phyloP scores from a whole-genome alignment of 2,113 vertebrate genomes.

The Corvus hawaiiensis region DNA sequence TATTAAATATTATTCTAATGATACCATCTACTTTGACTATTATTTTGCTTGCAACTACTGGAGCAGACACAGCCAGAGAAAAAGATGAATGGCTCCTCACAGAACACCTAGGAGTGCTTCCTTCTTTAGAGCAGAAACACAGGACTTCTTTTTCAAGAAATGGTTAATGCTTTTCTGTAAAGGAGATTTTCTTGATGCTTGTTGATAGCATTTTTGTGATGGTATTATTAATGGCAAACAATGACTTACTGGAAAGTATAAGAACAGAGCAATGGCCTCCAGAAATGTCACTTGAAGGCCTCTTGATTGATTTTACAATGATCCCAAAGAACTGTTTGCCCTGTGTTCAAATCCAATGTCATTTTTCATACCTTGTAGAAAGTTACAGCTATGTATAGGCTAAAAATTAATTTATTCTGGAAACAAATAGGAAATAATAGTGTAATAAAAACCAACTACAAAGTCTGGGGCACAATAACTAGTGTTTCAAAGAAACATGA shows the following conservation, averaged over 20 bases:
- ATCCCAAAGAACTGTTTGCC: background rate
- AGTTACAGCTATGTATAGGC: background rate
- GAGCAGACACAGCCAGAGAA: background rate
- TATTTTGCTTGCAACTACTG: background rate
- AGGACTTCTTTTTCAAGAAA: background rate
- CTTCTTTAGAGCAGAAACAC: background rate
- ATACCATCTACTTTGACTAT: background rate
- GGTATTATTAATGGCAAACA: background rate
- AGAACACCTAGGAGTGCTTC: background rate
- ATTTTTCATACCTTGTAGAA: background rate
- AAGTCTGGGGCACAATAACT: background rate
- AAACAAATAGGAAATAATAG: background rate
- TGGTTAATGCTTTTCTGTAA: background rate
- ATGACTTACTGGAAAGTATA: constrained; percentile 12
- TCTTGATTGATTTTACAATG: constrained; percentile 2
- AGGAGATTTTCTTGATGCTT: background rate
- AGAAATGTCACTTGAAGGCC: constrained; percentile 32
- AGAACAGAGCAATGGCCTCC: constrained; percentile 25
- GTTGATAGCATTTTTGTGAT: background rate
- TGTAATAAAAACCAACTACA: background rate
- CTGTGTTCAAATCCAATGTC: background rate
- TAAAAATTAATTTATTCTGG: background rate
- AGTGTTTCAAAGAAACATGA: background rate
- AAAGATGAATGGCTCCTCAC: background rate
- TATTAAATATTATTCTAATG: background rate